Evolutionary conservation across 1,140 invertebrate species (phyloP).

Genomic region (Pemphigus obesinymphae): DNA sequence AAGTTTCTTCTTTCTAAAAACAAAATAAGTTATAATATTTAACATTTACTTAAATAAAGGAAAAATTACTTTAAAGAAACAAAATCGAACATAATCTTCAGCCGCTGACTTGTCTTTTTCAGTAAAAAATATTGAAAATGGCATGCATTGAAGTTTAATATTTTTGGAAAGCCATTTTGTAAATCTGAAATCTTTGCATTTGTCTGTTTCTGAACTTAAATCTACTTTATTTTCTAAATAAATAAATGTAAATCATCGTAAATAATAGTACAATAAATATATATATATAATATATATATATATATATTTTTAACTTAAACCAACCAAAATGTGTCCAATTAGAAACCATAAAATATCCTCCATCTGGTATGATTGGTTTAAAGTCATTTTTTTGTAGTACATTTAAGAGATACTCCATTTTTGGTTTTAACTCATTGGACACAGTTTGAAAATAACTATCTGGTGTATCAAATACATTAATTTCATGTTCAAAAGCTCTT

Average conservation of each 20-base stretch:
- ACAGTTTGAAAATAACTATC: conserved; percentile 85
- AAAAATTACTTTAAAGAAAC: conserved; percentile 82
- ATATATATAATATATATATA: too few species aligned
- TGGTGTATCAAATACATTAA: conserved; percentile 61
- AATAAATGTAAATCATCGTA: background rate
- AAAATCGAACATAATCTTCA: conserved; percentile 84
- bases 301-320: background rate
- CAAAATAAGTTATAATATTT: background rate
- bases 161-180: conserved; percentile 93
- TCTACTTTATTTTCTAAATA: conserved; percentile 52
- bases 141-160: conserved; percentile 88
- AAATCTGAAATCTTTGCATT: conserved; percentile 82
- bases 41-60: background rate
- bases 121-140: conserved; percentile 89
- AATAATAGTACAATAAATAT: too few species aligned
- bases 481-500: conserved; percentile 80
- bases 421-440: conserved; percentile 69
- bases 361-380: conserved; percentile 87
- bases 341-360: conserved; percentile 94
- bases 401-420: conserved; percentile 79
- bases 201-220: conserved; percentile 63
- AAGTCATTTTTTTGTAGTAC: conserved; percentile 76
- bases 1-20: conserved; percentile 63
- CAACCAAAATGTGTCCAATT: conserved; percentile 77
- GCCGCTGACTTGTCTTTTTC: conserved; percentile 73